Evolutionary conservation across 2,888 invertebrate genomes (phyloP).

Genomic region (Noctua janthe): DNA sequence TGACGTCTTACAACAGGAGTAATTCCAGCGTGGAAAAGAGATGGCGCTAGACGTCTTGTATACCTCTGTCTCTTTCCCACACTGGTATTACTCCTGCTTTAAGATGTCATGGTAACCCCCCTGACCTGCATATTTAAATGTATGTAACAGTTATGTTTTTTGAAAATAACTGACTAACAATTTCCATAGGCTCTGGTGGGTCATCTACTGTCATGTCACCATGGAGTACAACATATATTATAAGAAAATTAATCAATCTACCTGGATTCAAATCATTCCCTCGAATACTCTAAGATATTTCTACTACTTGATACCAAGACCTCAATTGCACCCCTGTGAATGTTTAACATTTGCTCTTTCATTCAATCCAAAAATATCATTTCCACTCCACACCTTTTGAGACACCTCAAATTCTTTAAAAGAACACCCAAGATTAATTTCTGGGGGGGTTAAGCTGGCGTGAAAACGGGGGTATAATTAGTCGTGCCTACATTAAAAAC

Average conservation of each 20-base stretch:
- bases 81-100: too few species aligned
- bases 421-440: slow-evolving; percentile 57
- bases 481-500: slow-evolving; percentile 67
- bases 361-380: slow-evolving; percentile 52
- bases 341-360: slow-evolving; percentile 20
- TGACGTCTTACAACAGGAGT: too few species aligned
- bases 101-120: too few species aligned
- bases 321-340: slow-evolving; percentile 1
- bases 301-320: not conserved
- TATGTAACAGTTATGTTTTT: not conserved
- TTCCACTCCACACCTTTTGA: slow-evolving; percentile 38
- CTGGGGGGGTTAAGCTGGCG: slow-evolving; percentile 56
- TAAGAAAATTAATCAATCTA: not conserved
- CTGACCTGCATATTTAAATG: not conserved
- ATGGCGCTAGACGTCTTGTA: too few species aligned
- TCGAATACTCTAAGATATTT: not conserved
- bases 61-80: too few species aligned
- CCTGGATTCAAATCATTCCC: not conserved
- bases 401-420: slow-evolving; percentile 50
- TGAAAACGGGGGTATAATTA: slow-evolving; percentile 61
- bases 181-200: not conserved
- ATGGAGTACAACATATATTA: not conserved
- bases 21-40: too few species aligned
- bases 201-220: not conserved
- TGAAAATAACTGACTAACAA: not conserved